Percentiles rank a stretch among this genome's conserved stretches.
phyloP scores from a whole-genome alignment of 1,140 invertebrate species.

The Grapholita molesta region DNA sequence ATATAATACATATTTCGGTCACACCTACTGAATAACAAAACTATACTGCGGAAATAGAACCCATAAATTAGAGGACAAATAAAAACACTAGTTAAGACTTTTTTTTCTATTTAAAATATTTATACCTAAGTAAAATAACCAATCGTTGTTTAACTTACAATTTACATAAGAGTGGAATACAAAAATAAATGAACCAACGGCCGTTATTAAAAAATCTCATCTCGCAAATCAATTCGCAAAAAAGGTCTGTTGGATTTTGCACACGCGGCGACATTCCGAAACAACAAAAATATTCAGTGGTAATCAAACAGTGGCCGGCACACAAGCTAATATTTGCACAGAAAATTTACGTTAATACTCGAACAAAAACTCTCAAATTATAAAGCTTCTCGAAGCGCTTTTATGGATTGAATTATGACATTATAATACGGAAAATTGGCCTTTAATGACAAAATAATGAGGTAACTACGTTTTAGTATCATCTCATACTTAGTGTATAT shows the following conservation, averaged over 20 bases:
- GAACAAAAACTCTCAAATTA: constrained; percentile 18
- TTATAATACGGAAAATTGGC: not conserved
- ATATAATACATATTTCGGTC: no score
- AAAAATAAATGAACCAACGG: not conserved
- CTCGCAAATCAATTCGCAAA: constrained; percentile 11
- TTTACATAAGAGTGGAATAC: not conserved
- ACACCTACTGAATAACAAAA: no score
- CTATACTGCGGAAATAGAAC: no score
- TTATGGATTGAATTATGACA: not conserved
- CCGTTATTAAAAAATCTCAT: constrained; percentile 7
- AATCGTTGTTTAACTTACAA: not conserved
- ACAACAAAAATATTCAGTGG: constrained; percentile 15
- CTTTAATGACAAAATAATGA: not conserved
- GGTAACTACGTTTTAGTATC: no score
- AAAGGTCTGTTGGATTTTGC: constrained; percentile 5
- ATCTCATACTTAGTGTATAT: no score
- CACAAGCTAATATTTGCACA: constrained; percentile 30
- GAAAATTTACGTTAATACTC: constrained; percentile 35
- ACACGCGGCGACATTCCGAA: constrained; percentile 7
- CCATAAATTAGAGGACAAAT: no score
- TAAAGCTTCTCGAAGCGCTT: not conserved
- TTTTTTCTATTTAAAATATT: no score
- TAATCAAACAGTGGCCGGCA: constrained; percentile 19
- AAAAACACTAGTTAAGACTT: no score
- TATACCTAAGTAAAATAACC: no score